A percentile compares a stretch with the other conserved stretches of the same genome.
These are phyloP conservation scores for Centroberyx gerrardi DNA, from an alignment of 2,797 vertebrate genomes.

Conservation along the genomic window DNA sequence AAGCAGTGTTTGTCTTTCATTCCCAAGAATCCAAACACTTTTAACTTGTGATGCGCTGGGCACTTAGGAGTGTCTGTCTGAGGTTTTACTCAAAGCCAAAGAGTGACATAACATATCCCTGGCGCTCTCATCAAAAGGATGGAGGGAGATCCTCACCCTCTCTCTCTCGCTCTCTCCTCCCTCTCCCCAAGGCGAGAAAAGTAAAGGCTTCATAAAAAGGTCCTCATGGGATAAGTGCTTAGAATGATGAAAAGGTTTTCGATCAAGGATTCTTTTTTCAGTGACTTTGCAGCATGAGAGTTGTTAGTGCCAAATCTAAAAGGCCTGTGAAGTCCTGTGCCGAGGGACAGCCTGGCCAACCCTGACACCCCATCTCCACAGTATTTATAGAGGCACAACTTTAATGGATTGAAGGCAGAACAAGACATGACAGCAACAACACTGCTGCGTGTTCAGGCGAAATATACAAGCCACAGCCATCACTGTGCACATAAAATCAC, in stretches of 20 bases:
- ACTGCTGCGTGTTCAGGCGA: constrained; percentile 24
- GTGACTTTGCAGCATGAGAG: constrained; percentile 61
- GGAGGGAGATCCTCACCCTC: constrained; percentile 44
- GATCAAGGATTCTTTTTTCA: constrained; percentile 49
- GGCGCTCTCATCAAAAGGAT: constrained; percentile 44
- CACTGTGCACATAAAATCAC: constrained; percentile 5
- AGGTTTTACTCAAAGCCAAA: constrained; percentile 45
- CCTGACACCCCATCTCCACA: constrained; percentile 51
- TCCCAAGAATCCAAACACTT: constrained; percentile 55
- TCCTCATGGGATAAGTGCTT: constrained; percentile 50
- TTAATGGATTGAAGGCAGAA: constrained; percentile 62
- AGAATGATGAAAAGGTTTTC: constrained; percentile 65
- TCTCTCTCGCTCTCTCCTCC: constrained; percentile 5
- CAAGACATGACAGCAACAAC: constrained; percentile 51
- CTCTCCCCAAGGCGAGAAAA: constrained; percentile 33
- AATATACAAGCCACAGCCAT: constrained; percentile 40
- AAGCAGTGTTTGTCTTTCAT: constrained; percentile 49
- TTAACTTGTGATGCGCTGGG: constrained; percentile 19
- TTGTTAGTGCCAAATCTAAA: constrained; percentile 68
- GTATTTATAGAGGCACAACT: constrained; percentile 53
- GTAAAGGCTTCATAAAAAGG: constrained; percentile 40
- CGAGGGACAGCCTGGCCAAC: constrained; percentile 48
- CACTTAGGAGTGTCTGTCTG: constrained; percentile 29
- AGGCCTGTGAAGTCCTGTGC: constrained; percentile 57
- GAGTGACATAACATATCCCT: constrained; percentile 55